A percentile compares a stretch with the other conserved stretches of the same genome.
phyloP scores from a whole-genome alignment of 2,888 invertebrate species.

The Chrysolina americana region DNA sequence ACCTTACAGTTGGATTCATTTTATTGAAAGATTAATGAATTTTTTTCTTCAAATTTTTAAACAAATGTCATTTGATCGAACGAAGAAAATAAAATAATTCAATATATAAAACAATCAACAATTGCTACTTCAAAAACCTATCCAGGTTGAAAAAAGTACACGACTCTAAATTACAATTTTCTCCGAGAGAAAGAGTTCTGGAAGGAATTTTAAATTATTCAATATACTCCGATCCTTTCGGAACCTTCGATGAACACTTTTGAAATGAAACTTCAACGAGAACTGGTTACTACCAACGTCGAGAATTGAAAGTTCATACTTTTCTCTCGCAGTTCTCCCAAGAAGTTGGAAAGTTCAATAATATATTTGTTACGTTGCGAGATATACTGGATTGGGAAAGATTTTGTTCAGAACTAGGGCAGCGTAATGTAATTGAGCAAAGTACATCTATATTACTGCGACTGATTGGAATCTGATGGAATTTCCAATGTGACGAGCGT shows the following conservation, averaged over 20 bases:
- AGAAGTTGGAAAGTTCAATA: slow-evolving; percentile 29
- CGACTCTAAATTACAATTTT: slow-evolving; percentile 26
- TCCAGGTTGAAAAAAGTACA: not conserved
- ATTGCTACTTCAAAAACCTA: too few relatives aligned
- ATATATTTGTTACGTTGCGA: slow-evolving; percentile 30
- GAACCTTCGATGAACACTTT: slow-evolving; percentile 33
- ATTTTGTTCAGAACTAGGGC: slow-evolving; percentile 3
- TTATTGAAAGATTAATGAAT: too few relatives aligned
- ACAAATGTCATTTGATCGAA: too few relatives aligned
- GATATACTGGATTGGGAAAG: slow-evolving; percentile 20
- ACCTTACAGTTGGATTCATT: too few relatives aligned
- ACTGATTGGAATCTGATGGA: slow-evolving; percentile 6
- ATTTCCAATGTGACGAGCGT: not conserved
- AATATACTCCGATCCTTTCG: slow-evolving; percentile 30
- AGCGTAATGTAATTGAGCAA: not conserved
- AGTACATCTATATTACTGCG: not conserved
- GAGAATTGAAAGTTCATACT: not conserved
- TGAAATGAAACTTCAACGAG: slow-evolving; percentile 31
- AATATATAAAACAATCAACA: too few relatives aligned
- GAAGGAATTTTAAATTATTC: slow-evolving; percentile 39
- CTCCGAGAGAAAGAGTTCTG: not conserved
- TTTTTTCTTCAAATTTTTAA: too few relatives aligned
- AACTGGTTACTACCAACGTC: not conserved
- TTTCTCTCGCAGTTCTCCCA: not conserved
- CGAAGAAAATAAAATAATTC: too few relatives aligned